Percentiles rank a stretch among this genome's conserved stretches.
phyloP scores from a whole-genome alignment of 2,888 invertebrate genomes.

The Timema cristinae region DNA sequence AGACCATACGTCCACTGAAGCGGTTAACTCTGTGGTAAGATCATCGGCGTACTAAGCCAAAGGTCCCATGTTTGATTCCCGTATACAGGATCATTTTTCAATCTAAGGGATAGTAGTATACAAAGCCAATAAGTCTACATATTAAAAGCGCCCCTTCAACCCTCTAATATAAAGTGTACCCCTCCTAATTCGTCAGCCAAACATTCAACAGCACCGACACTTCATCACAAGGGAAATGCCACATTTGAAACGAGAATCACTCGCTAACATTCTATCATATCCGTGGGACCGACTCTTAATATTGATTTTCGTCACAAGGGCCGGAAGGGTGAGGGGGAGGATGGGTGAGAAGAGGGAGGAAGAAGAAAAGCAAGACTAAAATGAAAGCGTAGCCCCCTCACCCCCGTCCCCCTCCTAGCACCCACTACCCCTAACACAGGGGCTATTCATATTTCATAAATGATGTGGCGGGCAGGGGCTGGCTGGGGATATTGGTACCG shows the following conservation, averaged over 20 bases:
- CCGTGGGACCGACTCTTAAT: constrained; percentile 9
- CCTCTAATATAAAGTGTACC: too few relatives aligned
- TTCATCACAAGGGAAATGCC: constrained; percentile 2
- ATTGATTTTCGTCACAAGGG: constrained; percentile 14
- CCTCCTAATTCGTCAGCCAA: too few relatives aligned
- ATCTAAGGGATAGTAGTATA: too few relatives aligned
- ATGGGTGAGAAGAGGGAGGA: constrained; percentile 18
- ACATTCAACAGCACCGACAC: not conserved
- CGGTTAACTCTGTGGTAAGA: too few relatives aligned
- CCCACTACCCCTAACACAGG: not conserved
- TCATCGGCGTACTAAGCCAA: too few relatives aligned
- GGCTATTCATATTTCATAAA: constrained; percentile 17
- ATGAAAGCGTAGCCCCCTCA: constrained; percentile 15
- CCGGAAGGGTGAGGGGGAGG: constrained; percentile 21
- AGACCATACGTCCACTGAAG: too few relatives aligned
- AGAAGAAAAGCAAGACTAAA: constrained; percentile 13
- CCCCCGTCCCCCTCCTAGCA: not conserved
- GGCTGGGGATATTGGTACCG: constrained; percentile 13
- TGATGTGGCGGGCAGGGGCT: constrained; percentile 8
- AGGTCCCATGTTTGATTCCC: too few relatives aligned
- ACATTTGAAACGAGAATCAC: not conserved
- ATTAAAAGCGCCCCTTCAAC: too few relatives aligned
- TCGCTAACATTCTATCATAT: constrained; percentile 7
- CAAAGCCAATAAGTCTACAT: too few relatives aligned
- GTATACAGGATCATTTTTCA: too few relatives aligned